Conservation (phyloP, 2,888 invertebrate genomes). For the Andricus quercusramuli region DNA sequence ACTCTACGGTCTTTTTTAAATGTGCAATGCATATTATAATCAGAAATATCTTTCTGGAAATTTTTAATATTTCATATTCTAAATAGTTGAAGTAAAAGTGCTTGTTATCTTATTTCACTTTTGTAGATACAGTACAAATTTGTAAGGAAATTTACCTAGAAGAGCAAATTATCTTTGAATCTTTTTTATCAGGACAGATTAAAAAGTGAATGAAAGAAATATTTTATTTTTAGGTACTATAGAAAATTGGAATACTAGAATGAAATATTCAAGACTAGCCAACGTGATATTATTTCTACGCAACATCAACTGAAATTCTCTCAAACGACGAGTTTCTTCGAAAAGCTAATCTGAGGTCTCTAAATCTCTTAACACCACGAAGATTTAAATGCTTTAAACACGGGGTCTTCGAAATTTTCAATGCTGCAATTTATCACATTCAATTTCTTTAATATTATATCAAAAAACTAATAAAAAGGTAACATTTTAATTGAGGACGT, state of each 20-base stretch:
- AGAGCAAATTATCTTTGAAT: too few relatives aligned
- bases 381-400: background rate
- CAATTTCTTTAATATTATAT: background rate
- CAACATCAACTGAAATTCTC: background rate
- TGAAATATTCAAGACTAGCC: background rate
- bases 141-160: background rate
- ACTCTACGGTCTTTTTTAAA: background rate
- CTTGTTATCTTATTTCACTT: too few relatives aligned
- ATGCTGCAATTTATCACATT: background rate
- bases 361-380: conserved; percentile 11
- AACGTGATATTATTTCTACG: background rate
- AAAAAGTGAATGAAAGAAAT: too few relatives aligned
- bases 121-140: too few relatives aligned
- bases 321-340: background rate
- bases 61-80: too few relatives aligned
- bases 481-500: too few relatives aligned
- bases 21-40: background rate
- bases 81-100: too few relatives aligned
- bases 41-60: too few relatives aligned
- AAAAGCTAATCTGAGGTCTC: conserved; percentile 21
- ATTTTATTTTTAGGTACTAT: too few relatives aligned
- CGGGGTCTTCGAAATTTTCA: background rate
- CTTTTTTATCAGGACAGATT: too few relatives aligned
- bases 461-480: too few relatives aligned
- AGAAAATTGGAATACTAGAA: too few relatives aligned